These are phyloP conservation scores for Tolmerus cingulatus DNA, from an alignment of 2,888 invertebrate species.

Conservation along the genomic window DNA sequence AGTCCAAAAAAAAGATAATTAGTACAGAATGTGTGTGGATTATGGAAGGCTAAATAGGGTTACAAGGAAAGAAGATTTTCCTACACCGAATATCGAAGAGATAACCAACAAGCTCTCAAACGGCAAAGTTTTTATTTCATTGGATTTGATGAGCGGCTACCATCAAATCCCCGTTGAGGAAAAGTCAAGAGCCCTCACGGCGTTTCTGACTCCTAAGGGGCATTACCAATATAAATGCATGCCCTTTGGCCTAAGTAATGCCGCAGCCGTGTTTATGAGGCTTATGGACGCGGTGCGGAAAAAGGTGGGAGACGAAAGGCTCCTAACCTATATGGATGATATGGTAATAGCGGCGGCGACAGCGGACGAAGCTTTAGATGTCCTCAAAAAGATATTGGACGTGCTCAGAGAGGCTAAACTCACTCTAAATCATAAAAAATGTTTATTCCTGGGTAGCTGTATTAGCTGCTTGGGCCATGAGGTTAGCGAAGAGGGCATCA, in stretches of 20 bases:
- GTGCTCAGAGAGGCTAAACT: background rate
- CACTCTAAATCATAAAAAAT: background rate
- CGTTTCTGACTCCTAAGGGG: slow-evolving; percentile 1
- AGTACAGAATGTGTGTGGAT: slow-evolving; percentile 10
- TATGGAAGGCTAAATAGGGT: background rate
- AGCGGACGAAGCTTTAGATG: background rate
- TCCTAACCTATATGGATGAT: slow-evolving; percentile 32
- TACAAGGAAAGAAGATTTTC: background rate
- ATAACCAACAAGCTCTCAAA: background rate
- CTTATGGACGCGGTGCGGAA: slow-evolving; percentile 4
- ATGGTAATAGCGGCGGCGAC: background rate
- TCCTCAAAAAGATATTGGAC: background rate
- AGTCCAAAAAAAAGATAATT: background rate
- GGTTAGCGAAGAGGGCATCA: background rate
- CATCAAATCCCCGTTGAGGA: background rate
- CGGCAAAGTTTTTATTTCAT: background rate
- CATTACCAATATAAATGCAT: slow-evolving; percentile 7
- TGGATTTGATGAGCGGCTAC: background rate
- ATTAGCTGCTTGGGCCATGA: background rate
- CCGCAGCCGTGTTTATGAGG: background rate
- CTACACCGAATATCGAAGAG: background rate
- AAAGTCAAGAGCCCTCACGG: background rate
- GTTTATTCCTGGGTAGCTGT: background rate
- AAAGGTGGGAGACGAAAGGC: background rate
- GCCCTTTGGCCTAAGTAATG: background rate